Percentiles rank a stretch among this genome's conserved stretches.
Conservation (phyloP, 2,888 invertebrate genomes). For the Athalia rosae region DNA sequence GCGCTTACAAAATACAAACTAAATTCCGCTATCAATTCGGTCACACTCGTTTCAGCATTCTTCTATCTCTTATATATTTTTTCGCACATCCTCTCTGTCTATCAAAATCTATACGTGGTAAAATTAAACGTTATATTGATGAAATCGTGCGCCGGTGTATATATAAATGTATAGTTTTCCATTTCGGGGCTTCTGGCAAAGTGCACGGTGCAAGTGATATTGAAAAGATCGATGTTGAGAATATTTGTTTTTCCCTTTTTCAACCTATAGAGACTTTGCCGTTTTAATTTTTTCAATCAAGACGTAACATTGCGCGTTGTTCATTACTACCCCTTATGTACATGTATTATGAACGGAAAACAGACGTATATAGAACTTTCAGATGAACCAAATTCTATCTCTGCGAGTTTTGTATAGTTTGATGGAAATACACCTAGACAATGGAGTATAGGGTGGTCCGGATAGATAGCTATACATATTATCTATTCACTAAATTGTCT, state of each 20-base stretch:
- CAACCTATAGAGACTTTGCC: too few relatives aligned
- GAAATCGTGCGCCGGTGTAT: neutral
- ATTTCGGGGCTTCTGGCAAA: neutral
- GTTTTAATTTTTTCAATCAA: too few relatives aligned
- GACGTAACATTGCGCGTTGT: too few relatives aligned
- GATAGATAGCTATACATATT: neutral
- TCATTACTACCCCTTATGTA: too few relatives aligned
- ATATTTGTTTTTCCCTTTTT: too few relatives aligned
- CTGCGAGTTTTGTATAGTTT: neutral
- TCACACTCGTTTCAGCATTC: constrained; percentile 54
- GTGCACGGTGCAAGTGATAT: too few relatives aligned
- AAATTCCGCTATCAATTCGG: constrained; percentile 58
- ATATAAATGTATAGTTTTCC: neutral
- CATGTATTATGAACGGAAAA: too few relatives aligned
- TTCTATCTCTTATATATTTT: constrained; percentile 20
- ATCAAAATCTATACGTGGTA: neutral
- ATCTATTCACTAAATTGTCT: constrained; percentile 18
- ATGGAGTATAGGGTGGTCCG: neutral
- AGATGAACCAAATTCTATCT: too few relatives aligned
- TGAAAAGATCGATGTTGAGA: too few relatives aligned
- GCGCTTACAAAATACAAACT: constrained; percentile 54
- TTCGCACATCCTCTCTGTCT: constrained; percentile 14
- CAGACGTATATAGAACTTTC: too few relatives aligned
- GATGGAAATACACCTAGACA: constrained; percentile 11
- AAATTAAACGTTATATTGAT: constrained; percentile 5